phyloP scores from a whole-genome alignment of 2,888 invertebrate species.

The Cotesia congregata region DNA sequence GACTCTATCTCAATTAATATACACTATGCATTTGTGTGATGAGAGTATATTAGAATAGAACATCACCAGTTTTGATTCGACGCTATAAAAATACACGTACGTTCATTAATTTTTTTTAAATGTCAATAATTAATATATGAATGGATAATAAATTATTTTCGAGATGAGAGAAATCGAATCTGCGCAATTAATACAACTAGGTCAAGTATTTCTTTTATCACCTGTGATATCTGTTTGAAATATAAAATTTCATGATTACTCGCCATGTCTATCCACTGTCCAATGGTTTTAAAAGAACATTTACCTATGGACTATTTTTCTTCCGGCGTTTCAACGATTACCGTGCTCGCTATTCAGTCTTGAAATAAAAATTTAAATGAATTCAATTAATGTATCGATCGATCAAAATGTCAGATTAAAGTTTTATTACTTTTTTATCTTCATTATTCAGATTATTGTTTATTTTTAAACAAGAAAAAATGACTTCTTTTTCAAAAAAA shows the following conservation, averaged over 20 bases:
- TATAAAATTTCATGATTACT: constrained; percentile 29
- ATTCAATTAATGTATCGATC: not conserved
- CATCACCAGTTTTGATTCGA: not conserved
- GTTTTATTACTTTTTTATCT: not conserved
- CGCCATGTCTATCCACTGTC: constrained; percentile 14
- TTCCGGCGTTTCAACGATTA: not conserved
- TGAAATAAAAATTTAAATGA: not conserved
- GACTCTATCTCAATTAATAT: not conserved
- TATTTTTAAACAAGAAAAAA: too few relatives aligned
- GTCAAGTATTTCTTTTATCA: constrained; percentile 29
- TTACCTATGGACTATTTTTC: not conserved
- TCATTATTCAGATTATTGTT: too few relatives aligned
- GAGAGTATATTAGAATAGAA: not conserved
- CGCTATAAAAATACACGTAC: not conserved
- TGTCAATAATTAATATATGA: not conserved
- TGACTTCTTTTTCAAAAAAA: too few relatives aligned
- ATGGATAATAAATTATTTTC: constrained; percentile 20
- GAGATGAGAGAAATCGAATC: constrained; percentile 32
- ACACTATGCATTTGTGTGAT: not conserved
- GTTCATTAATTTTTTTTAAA: not conserved
- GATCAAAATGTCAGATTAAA: not conserved
- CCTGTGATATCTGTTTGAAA: constrained; percentile 28
- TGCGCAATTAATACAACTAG: constrained; percentile 21
- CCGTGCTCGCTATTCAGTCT: not conserved
- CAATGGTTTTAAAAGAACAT: constrained; percentile 4